Base-by-base conservation (phyloP, 2,113 vertebrate species). In the Chamaetylas fuelleborni region DNA sequence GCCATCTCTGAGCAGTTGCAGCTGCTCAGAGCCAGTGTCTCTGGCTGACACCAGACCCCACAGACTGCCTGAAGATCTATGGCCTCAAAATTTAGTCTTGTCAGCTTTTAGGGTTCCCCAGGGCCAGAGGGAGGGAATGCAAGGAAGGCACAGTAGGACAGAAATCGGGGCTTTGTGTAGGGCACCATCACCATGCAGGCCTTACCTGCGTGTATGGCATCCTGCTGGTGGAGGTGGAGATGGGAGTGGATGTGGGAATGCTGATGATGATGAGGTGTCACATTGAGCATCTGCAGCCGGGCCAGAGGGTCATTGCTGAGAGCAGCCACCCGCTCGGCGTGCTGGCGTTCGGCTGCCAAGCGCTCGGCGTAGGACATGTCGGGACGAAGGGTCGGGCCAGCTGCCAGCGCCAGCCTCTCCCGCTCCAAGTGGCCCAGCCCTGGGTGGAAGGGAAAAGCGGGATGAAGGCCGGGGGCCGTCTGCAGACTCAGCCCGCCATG, bases 201-300 rank as follows among this genome's bases (percentile, higher is more conserved):
- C 98, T 98, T 94, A 98, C 98, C 98, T 97, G 98, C 98, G 14
- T 99, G 98, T 97, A 99, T 98, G 97, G 98, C 99, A 93, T 99
- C 99, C 98, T 99, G 99, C 98, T 99, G 99, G 98, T 99, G 99
- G 90, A 99, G 98, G 96, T 99, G 99, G 73, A 99, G 98, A 97
- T 99, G 99, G 61, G 99, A 99, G 97, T 99, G 99, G 98, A 99
- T 99, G 96, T 99, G 99, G 76, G 99, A 99, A 98, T 99, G 99
- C 98, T 99, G 99, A 98, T 99, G 99, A 95, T 99, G 99, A 92
- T 99, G 99, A 42, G 99, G 99, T 17, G 99, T 99, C 98, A 99
- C 99, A 45, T 99, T 99, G 91, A 99, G 97, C 99, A 99, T 99
- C 98, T 99, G 99, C 93, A 99, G 98, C 90, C 99, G 98, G 73